These are phyloP conservation scores for Strigamia crassipes DNA, from an alignment of 2,888 invertebrate species.

Conservation along the genomic window DNA sequence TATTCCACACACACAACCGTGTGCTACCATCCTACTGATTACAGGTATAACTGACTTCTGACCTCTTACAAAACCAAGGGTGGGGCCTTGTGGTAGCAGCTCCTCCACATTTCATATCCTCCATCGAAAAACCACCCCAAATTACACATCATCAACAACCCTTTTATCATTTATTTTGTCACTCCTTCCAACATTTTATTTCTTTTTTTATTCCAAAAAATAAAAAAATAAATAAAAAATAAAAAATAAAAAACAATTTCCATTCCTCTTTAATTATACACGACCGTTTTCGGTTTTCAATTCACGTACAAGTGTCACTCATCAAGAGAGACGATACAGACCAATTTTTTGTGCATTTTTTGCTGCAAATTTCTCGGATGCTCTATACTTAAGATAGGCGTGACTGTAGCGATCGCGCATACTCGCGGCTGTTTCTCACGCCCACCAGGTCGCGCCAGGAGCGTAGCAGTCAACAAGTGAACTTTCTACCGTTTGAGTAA, in stretches of 20 bases:
- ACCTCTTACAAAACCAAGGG: not conserved
- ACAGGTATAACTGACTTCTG: not conserved
- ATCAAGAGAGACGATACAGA: not conserved
- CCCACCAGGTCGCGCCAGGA: constrained; percentile 26
- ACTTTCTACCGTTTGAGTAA: not conserved
- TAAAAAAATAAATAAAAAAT: not conserved
- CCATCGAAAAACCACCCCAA: not conserved
- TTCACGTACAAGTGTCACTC: constrained; percentile 22
- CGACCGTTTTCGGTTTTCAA: not conserved
- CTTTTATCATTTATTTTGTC: not conserved
- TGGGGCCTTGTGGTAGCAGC: not conserved
- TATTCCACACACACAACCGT: not conserved
- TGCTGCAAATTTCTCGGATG: not conserved
- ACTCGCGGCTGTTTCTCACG: constrained; percentile 26
- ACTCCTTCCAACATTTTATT: not conserved
- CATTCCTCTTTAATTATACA: not conserved
- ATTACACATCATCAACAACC: not conserved
- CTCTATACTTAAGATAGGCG: constrained; percentile 26
- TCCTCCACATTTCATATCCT: not conserved
- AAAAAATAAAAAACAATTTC: no score
- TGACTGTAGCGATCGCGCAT: not conserved
- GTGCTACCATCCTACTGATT: constrained; percentile 18
- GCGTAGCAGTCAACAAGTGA: constrained; percentile 4
- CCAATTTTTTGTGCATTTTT: not conserved
- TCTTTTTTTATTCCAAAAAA: not conserved